Evolutionary conservation across 2,888 invertebrate species (phyloP).

Genomic region (Catocala nupta): DNA sequence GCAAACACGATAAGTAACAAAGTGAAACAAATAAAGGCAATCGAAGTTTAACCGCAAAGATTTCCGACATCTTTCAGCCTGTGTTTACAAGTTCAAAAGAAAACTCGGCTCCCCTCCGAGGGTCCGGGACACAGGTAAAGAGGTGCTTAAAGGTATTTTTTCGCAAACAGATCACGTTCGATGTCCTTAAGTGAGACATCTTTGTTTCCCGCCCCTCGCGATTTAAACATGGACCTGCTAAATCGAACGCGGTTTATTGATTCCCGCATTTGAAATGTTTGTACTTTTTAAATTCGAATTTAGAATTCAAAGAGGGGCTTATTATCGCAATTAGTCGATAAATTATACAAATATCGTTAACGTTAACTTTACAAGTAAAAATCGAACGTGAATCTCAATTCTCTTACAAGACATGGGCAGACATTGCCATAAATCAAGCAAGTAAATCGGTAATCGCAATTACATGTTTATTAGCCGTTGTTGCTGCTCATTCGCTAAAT

Average conservation of each 20-base stretch:
- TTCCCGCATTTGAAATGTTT: constrained; percentile 53
- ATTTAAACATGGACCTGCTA: constrained; percentile 70
- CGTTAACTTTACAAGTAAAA: too few species aligned
- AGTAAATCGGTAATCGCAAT: constrained; percentile 5
- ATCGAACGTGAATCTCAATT: neutral
- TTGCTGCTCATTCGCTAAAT: neutral
- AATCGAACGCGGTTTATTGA: constrained; percentile 76
- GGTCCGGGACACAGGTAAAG: constrained; percentile 70
- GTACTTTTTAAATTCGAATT: constrained; percentile 15
- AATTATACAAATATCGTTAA: too few species aligned
- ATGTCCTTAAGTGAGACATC: constrained; percentile 84
- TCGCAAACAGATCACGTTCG: constrained; percentile 85
- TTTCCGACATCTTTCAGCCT: constrained; percentile 75
- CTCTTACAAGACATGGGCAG: neutral
- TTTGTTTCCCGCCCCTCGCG: constrained; percentile 73
- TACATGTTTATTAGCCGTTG: constrained; percentile 1
- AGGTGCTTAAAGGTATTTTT: constrained; percentile 80
- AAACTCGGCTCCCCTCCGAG: constrained; percentile 64
- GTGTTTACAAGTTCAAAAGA: constrained; percentile 81
- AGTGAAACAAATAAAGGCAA: constrained; percentile 68
- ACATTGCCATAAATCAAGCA: neutral
- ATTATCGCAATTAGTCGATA: constrained; percentile 10
- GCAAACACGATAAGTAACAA: constrained; percentile 55
- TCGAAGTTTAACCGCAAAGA: constrained; percentile 75
- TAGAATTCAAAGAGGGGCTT: neutral